Conservation (phyloP, 2,113 vertebrate genomes). For the Carettochelys insculpta region DNA sequence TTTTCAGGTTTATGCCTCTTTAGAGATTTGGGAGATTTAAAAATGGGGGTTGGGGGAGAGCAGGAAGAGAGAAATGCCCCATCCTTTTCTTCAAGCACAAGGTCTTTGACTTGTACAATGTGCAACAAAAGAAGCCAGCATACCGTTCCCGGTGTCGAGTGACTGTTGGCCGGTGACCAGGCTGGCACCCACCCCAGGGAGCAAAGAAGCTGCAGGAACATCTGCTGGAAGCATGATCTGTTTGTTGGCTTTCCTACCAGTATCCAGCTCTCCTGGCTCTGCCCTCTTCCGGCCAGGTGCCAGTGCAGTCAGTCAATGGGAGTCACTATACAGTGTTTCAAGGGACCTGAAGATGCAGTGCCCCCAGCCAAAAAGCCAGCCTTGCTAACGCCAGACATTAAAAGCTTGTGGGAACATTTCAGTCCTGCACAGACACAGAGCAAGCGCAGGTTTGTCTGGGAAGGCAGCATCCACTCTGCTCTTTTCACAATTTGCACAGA, state of each 20-base stretch:
- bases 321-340: background rate
- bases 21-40: background rate
- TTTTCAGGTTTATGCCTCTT: background rate
- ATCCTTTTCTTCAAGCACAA: background rate
- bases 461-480: background rate
- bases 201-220: slow-evolving; percentile 56
- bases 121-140: slow-evolving; percentile 36
- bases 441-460: rapidly evolving
- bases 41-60: background rate
- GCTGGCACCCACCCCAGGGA: slow-evolving; percentile 39
- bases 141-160: slow-evolving; percentile 51
- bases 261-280: slow-evolving; percentile 22
- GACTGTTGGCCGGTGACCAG: slow-evolving; percentile 58
- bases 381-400: background rate
- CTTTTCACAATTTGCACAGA: background rate
- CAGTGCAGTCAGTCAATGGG: slow-evolving; percentile 20
- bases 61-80: rapidly evolving
- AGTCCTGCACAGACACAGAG: rapidly evolving
- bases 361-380: background rate
- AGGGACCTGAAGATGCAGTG: background rate
- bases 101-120: slow-evolving; percentile 10
- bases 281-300: slow-evolving; percentile 20
- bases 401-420: rapidly evolving
- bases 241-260: slow-evolving; percentile 18
- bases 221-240: slow-evolving; percentile 48